Percentiles rank a stretch among this genome's conserved stretches.
phyloP scores from a whole-genome alignment of 1,140 invertebrate species.

The Musca vetustissima region DNA sequence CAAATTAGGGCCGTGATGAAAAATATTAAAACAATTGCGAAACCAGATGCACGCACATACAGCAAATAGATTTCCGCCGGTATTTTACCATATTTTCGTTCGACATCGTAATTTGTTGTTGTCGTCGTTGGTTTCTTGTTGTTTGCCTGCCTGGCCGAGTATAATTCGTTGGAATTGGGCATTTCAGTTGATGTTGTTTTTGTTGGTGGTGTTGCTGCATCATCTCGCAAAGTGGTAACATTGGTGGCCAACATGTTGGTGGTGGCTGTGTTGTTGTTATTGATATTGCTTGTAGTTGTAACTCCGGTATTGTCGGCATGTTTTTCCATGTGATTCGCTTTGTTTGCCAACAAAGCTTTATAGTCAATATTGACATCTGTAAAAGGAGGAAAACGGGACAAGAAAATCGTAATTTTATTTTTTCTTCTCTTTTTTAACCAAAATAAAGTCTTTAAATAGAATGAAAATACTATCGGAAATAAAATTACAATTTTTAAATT shows the following conservation, averaged over 20 bases:
- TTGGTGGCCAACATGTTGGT: neutral
- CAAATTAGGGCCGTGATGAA: constrained; percentile 62
- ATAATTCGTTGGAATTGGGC: neutral
- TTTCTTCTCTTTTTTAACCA: too few relatives aligned
- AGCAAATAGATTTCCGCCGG: constrained; percentile 63
- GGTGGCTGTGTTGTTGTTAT: too few relatives aligned
- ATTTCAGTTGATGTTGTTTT: too few relatives aligned
- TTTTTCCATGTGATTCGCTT: constrained; percentile 28
- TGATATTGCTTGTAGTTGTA: neutral
- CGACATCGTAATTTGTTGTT: constrained; percentile 55
- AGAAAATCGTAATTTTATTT: too few relatives aligned
- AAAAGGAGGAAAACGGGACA: neutral
- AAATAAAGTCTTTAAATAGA: too few relatives aligned
- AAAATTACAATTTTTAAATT: too few relatives aligned
- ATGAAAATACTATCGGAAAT: too few relatives aligned
- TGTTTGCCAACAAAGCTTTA: constrained; percentile 34
- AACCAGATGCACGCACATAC: constrained; percentile 67
- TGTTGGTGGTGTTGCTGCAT: neutral
- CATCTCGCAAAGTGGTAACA: neutral
- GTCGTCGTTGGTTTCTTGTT: constrained; percentile 3
- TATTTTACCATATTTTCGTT: constrained; percentile 66
- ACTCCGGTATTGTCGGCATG: neutral
- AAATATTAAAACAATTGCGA: constrained; percentile 59
- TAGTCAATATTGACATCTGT: constrained; percentile 36
- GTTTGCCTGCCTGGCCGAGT: neutral